phyloP scores from a whole-genome alignment of 2,113 vertebrate species.

The Galemys pyrenaicus region DNA sequence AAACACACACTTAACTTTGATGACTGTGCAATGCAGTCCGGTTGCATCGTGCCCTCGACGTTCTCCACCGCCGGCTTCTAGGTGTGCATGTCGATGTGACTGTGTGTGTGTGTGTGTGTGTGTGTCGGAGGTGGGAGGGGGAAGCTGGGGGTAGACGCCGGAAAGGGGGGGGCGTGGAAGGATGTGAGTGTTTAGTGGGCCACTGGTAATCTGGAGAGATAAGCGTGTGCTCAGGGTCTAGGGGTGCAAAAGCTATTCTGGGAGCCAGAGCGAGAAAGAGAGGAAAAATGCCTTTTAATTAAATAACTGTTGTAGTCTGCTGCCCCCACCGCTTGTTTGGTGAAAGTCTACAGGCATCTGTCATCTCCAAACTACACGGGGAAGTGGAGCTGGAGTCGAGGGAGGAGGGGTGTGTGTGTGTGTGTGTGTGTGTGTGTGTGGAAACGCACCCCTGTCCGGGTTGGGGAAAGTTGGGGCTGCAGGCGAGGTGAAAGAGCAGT shows the following conservation, averaged over 20 bases:
- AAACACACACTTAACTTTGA: slow-evolving; percentile 84
- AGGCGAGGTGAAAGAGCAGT: not conserved
- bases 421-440: not conserved
- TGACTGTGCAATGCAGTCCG: slow-evolving; percentile 84
- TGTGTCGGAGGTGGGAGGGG: not conserved
- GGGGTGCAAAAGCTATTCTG: slow-evolving; percentile 79
- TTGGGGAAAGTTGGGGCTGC: slow-evolving; percentile 64
- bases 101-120: no score
- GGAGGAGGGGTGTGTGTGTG: slow-evolving; percentile 26
- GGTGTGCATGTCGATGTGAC: slow-evolving; percentile 68
- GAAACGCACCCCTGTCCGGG: not conserved
- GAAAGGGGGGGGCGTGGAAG: slow-evolving; percentile 54
- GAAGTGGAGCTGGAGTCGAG: slow-evolving; percentile 71
- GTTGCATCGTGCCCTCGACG: slow-evolving; percentile 64
- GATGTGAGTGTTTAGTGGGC: slow-evolving; percentile 44
- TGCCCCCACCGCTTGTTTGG: slow-evolving; percentile 86
- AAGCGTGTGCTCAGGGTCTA: slow-evolving; percentile 70
- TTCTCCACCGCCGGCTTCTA: slow-evolving; percentile 60
- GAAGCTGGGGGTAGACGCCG: not conserved
- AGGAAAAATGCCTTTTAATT: slow-evolving; percentile 81
- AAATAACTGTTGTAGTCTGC: slow-evolving; percentile 85
- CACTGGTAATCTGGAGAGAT: slow-evolving; percentile 45
- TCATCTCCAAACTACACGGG: slow-evolving; percentile 79
- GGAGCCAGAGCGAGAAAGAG: slow-evolving; percentile 72
- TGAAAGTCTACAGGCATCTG: slow-evolving; percentile 84